A percentile compares a stretch with the other conserved stretches of the same genome.
phyloP scores from a whole-genome alignment of 2,113 vertebrate species.

The Alligator sinensis region DNA sequence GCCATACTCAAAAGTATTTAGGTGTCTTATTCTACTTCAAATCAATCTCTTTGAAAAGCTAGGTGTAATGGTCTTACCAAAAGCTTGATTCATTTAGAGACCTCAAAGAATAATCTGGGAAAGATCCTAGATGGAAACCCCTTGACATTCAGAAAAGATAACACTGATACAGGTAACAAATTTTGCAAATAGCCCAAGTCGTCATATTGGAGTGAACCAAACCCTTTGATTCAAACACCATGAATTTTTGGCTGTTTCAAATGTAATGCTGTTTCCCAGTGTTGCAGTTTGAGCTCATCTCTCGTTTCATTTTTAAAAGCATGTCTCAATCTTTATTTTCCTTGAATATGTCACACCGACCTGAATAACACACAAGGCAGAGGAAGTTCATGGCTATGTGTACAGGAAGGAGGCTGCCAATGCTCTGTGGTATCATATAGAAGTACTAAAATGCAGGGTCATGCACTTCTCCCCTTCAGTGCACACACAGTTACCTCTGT shows the following conservation, averaged over 20 bases:
- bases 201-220: neutral
- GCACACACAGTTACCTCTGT: neutral
- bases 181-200: neutral
- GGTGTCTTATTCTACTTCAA: slow-evolving; percentile 53
- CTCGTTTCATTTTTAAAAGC: neutral
- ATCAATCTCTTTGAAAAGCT: slow-evolving; percentile 62
- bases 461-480: neutral
- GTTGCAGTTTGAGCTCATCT: rapidly evolving
- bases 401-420: neutral
- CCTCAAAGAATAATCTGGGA: neutral
- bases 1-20: slow-evolving; percentile 38
- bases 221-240: neutral
- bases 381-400: neutral
- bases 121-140: slow-evolving; percentile 22
- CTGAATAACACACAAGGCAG: rapidly evolving
- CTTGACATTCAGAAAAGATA: slow-evolving; percentile 13
- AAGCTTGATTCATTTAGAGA: slow-evolving; percentile 44
- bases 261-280: neutral
- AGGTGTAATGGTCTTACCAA: slow-evolving; percentile 59
- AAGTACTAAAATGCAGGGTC: neutral
- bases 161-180: neutral
- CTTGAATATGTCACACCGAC: rapidly evolving
- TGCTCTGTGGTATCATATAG: neutral
- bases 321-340: rapidly evolving
- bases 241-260: neutral